phyloP scores from a whole-genome alignment of 1,140 invertebrate species.

The Nomia melanderi region DNA sequence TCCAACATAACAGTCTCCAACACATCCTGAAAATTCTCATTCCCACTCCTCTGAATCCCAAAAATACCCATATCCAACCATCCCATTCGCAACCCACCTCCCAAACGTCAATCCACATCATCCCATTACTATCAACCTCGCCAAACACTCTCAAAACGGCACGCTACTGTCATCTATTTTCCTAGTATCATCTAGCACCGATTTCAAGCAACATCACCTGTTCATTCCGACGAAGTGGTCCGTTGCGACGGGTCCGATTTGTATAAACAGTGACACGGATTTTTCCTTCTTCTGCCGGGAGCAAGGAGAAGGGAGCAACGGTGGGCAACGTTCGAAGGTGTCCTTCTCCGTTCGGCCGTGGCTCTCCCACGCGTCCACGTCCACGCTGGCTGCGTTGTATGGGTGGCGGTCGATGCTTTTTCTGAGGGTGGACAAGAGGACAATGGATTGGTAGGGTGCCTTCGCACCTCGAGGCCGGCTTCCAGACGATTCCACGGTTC shows the following conservation, averaged over 20 bases:
- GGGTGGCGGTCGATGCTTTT: conserved; percentile 20
- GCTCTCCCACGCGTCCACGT: conserved; percentile 20
- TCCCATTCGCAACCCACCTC: too few relatives aligned
- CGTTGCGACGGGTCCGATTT: not conserved
- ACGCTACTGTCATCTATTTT: conserved; percentile 46
- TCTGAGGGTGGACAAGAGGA: conserved; percentile 49
- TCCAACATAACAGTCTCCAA: too few relatives aligned
- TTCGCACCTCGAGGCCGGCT: conserved; percentile 54
- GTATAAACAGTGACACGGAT: conserved; percentile 48
- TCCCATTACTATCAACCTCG: too few relatives aligned
- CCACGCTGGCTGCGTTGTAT: not conserved
- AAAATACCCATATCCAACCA: too few relatives aligned
- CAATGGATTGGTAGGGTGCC: conserved; percentile 63
- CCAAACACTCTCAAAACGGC: too few relatives aligned
- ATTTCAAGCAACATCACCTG: conserved; percentile 1
- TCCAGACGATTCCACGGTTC: conserved; percentile 46
- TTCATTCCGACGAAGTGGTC: conserved; percentile 41
- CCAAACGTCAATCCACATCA: too few relatives aligned
- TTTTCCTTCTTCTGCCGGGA: too few relatives aligned
- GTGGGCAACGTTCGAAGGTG: too few relatives aligned
- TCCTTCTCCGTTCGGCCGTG: not conserved
- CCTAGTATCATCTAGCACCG: conserved; percentile 11
- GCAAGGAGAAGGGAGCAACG: too few relatives aligned
- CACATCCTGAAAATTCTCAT: too few relatives aligned
- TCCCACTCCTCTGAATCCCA: too few relatives aligned